Evolutionary conservation across 2,797 vertebrate species (phyloP), one percentile per base, ranked within the genome.

Genomic region (Buphagus erythrorhynchus): DNA sequence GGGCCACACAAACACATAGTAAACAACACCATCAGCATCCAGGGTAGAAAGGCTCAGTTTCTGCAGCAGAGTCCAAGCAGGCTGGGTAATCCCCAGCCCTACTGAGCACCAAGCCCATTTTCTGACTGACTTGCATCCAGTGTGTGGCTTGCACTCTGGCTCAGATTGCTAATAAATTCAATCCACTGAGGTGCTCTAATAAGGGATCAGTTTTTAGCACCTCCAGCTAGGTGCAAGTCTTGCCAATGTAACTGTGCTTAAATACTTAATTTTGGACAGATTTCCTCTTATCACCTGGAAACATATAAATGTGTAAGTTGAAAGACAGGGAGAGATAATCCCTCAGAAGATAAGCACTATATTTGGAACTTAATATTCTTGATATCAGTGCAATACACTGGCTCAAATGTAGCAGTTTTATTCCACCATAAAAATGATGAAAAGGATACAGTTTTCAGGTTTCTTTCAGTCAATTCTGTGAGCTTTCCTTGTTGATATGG

Each of bases 211-310:
- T 16, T 88, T 86, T 92, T 73, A 91, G 43, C 6, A 49, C 28
- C 51, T 90, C 57, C 79, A 68, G 33, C 48, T 73, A 43, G 51
- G 35, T 67, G 29, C 0, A 0, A 58, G 10, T 86, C 59, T 85
- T 93, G 48, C 69, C 77, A 92, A 15, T 36, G 10, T 61, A 92
- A 69, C 61, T 9, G 2, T 65, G n/a, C 68, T 90, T 10, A 71
- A 67, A 35, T 52, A 67, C 68, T 63, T 86, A 61, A 73, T 85
- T 81, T 76, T 82, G 63, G 45, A 69, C 38, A 35, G 57, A 76
- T 94, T 96, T 96, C 46, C 84, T 85, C 74, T 65, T 85, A 61
- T 52, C 58, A 28, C 77, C 54, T 77, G 48, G 52, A 95, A 86
- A 82, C 16, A 22, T 87, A 40, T 92, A 82, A 88, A 79, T 25